Percentiles rank a stretch among this genome's conserved stretches.
Conservation (phyloP, 2,797 vertebrate species). For the Tapera naevia region DNA sequence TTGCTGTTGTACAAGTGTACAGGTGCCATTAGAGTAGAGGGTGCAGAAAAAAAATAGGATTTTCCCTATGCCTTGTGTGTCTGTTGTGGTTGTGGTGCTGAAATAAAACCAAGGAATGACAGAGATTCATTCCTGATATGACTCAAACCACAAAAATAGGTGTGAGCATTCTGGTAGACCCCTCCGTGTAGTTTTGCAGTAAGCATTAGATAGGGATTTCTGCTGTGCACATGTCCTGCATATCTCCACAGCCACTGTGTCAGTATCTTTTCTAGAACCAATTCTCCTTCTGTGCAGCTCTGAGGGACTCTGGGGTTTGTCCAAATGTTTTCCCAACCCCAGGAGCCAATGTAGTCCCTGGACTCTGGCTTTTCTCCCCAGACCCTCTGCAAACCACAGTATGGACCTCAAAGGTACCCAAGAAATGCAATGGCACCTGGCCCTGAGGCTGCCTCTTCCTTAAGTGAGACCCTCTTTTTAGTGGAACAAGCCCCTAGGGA, state of each 20-base stretch:
- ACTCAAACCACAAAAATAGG: background rate
- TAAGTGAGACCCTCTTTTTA: background rate
- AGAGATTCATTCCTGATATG: background rate
- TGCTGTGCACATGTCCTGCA: background rate
- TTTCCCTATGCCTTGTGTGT: constrained; percentile 4
- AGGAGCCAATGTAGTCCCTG: background rate
- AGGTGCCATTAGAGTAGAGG: constrained; percentile 19
- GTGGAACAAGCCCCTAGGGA: background rate
- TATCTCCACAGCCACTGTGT: background rate
- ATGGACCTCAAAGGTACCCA: background rate
- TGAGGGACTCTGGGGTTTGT: background rate
- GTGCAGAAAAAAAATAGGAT: background rate
- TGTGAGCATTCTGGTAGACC: background rate
- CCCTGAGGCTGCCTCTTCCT: background rate
- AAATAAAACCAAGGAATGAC: constrained; percentile 20
- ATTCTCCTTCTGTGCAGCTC: background rate
- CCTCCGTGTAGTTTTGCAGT: background rate
- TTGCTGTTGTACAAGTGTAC: constrained; percentile 25
- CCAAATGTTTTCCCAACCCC: background rate
- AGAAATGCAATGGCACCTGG: background rate
- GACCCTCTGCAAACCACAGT: background rate
- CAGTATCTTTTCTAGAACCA: background rate
- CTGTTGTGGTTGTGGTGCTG: background rate
- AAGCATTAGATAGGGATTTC: background rate
- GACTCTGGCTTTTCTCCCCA: background rate